These are phyloP conservation scores for Sorex araneus DNA, from an alignment of 2,113 vertebrate genomes.

Conservation along the genomic window DNA sequence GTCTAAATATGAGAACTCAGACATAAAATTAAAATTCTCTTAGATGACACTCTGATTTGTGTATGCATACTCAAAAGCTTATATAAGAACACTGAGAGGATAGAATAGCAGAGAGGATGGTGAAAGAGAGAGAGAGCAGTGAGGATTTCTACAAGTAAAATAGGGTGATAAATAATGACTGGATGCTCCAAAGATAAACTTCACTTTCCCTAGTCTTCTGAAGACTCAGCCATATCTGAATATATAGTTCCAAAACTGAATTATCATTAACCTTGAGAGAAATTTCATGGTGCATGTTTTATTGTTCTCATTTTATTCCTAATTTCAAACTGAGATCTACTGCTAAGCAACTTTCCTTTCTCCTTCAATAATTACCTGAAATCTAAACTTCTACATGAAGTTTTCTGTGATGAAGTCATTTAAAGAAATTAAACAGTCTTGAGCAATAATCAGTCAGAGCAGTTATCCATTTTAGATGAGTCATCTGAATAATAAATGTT, in stretches of 20 bases:
- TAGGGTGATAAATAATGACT: neutral
- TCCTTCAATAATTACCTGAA: slow-evolving; percentile 80
- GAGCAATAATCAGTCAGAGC: slow-evolving; percentile 78
- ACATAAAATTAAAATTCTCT: neutral
- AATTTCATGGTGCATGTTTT: slow-evolving; percentile 74
- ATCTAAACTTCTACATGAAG: slow-evolving; percentile 73
- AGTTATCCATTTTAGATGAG: slow-evolving; percentile 79
- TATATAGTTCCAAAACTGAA: slow-evolving; percentile 47
- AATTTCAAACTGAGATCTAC: slow-evolving; percentile 73
- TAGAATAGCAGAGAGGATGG: neutral
- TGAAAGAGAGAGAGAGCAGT: neutral
- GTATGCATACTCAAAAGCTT: accelerated
- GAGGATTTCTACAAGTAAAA: neutral
- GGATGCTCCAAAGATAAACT: neutral
- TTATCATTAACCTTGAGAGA: slow-evolving; percentile 79
- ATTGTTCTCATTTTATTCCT: slow-evolving; percentile 79
- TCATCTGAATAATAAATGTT: slow-evolving; percentile 80
- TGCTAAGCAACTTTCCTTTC: slow-evolving; percentile 72
- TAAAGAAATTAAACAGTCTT: slow-evolving; percentile 81
- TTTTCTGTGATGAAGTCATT: slow-evolving; percentile 79
- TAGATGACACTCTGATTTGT: neutral
- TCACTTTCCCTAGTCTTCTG: neutral
- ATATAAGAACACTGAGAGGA: neutral
- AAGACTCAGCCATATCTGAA: slow-evolving; percentile 28
- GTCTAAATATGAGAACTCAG: neutral